These are phyloP conservation scores for Eueides isabella DNA, from an alignment of 1,140 invertebrate genomes.

Conservation along the genomic window DNA sequence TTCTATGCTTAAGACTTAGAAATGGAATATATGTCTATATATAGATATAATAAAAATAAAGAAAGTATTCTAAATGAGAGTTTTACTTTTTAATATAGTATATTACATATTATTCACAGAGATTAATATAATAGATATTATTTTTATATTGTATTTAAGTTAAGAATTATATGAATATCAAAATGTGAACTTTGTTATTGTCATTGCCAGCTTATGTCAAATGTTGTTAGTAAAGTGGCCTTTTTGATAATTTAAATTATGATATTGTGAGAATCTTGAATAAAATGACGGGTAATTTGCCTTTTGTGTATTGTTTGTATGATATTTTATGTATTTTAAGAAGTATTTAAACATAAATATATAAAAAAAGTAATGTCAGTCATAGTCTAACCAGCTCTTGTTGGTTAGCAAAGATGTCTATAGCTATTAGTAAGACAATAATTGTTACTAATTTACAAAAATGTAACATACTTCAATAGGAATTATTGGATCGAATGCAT, in stretches of 20 bases:
- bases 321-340: background rate
- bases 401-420: too few relatives aligned
- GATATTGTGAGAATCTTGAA: conserved; percentile 1
- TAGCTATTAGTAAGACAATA: too few relatives aligned
- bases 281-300: background rate
- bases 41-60: background rate
- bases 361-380: too few relatives aligned
- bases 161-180: background rate
- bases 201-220: background rate
- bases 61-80: background rate
- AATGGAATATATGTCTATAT: background rate
- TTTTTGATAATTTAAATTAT: background rate
- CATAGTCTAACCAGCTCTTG: too few relatives aligned
- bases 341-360: background rate
- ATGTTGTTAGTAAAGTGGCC: background rate
- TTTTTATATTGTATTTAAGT: conserved; percentile 8
- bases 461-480: too few relatives aligned
- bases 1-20: background rate
- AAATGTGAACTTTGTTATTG: background rate
- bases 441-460: too few relatives aligned
- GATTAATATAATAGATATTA: background rate
- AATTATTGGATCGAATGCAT: too few relatives aligned
- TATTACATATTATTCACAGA: background rate
- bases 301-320: background rate
- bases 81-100: conserved; percentile 2